Evolutionary conservation across 1,140 invertebrate species (phyloP), one percentile per base, ranked within the genome.

Genomic region (Oedothorax gibbosus): DNA sequence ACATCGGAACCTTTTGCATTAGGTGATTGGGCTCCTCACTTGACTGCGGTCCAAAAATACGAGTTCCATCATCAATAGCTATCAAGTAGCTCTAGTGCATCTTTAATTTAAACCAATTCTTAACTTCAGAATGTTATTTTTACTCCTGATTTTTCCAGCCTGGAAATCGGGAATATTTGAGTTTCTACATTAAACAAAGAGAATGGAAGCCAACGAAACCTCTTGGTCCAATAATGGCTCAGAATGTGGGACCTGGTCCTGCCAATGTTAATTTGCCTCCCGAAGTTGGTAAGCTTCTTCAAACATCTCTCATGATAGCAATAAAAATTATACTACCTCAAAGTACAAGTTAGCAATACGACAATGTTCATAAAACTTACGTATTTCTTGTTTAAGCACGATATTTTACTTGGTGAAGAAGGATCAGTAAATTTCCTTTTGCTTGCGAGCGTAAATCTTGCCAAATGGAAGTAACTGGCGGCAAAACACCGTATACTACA

Each of bases 161-260:
- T 0, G 78, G 78, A 4, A 81, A 81, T 51, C 12, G 51, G 6
- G 35, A 81, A 7, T 81, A 81, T 50, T 53, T 81, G 11, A 81
- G 78, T 18, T 81, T 71, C 35, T 71, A 81, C 20, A 49, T 21
- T 12, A 50, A 60, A 6, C 78, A 81, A 60, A 35, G 54, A 11
- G 66, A 81, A 50, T 71, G 66, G 78, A 60, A 14, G 10, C 65
- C 78, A 0, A 62, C 65, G n/a, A 81, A 60, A 81, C 20, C 78
- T 5, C 9, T 60, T 11, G 15, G 54, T 60, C 0, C 53, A 10
- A 18, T 81, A 8, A 68, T 12, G 0, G 65, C 78, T 7, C 5
- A 18, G 6, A n/a, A 20, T 35, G 50, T 2, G 7, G 56, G 78
- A 49, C 78, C 78, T n/a, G 78, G 78, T 12, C 78, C 78, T n/a